Evolutionary conservation across 2,797 vertebrate genomes (phyloP).

Genomic region (Oceanodroma leucorhoa): DNA sequence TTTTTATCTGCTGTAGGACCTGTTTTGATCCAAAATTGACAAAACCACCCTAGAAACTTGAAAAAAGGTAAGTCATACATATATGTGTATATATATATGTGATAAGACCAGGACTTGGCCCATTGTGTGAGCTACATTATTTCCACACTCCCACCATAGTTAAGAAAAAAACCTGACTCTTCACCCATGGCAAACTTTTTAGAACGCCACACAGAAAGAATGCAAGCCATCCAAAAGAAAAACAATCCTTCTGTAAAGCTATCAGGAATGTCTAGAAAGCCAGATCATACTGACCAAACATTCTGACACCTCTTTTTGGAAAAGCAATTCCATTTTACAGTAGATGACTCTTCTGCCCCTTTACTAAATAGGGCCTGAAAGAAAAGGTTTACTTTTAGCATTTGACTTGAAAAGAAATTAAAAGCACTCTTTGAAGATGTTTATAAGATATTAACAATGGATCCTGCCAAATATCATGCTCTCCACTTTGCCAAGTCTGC

Average conservation of each 20-base stretch:
- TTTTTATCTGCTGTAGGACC: constrained; percentile 19
- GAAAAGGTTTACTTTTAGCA: neutral
- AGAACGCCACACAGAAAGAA: neutral
- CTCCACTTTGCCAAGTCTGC: constrained; percentile 30
- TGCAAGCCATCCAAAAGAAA: neutral
- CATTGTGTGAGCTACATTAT: neutral
- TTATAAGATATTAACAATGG: constrained; percentile 64
- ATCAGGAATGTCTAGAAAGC: neutral
- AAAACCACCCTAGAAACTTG: neutral
- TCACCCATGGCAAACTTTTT: neutral
- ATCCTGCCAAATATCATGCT: constrained; percentile 40
- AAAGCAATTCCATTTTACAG: neutral
- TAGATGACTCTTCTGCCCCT: neutral
- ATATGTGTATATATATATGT: neutral
- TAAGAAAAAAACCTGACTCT: neutral
- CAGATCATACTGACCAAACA: neutral
- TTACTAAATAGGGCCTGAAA: neutral
- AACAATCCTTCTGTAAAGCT: neutral
- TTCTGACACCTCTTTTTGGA: neutral
- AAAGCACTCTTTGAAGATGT: constrained; percentile 47
- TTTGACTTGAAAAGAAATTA: neutral
- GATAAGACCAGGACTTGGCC: neutral
- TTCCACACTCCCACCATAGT: neutral
- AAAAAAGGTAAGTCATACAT: neutral
- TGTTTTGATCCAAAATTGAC: constrained; percentile 6